Conservation (phyloP, 2,797 vertebrate species). For the Platalea minor region DNA sequence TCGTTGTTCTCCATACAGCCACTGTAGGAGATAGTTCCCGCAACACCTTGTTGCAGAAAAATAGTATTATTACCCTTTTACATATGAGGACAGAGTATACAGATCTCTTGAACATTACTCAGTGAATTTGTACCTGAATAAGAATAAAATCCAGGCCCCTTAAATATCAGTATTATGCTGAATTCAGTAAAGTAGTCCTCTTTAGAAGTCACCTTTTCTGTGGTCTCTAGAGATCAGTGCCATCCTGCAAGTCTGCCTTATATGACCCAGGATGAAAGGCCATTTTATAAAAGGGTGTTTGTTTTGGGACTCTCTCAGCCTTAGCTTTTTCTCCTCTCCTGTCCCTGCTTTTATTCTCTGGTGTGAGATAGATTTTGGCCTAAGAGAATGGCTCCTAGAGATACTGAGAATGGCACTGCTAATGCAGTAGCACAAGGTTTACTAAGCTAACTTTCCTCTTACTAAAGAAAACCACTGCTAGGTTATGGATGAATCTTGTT, state of each 20-base stretch:
- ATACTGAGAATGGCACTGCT: background rate
- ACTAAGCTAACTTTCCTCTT: background rate
- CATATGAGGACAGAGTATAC: accelerated
- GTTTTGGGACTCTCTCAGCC: background rate
- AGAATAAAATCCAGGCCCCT: background rate
- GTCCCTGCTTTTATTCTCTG: background rate
- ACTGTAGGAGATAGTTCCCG: background rate
- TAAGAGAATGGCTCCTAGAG: background rate
- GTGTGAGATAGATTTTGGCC: background rate
- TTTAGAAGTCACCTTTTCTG: background rate
- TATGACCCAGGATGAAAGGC: background rate
- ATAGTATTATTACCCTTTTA: background rate
- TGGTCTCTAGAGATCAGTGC: accelerated
- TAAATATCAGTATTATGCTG: background rate
- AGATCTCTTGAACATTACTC: background rate
- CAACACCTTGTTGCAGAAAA: background rate
- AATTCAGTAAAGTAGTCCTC: background rate
- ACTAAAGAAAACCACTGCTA: background rate
- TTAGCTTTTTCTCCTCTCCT: background rate
- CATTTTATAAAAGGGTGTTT: background rate
- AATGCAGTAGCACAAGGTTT: background rate
- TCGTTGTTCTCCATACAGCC: background rate
- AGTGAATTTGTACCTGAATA: background rate
- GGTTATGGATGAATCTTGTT: background rate
- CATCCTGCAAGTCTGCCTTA: background rate